These are phyloP conservation scores for Barbus barbus DNA, from an alignment of 2,113 vertebrate genomes.

Conservation along the genomic window DNA sequence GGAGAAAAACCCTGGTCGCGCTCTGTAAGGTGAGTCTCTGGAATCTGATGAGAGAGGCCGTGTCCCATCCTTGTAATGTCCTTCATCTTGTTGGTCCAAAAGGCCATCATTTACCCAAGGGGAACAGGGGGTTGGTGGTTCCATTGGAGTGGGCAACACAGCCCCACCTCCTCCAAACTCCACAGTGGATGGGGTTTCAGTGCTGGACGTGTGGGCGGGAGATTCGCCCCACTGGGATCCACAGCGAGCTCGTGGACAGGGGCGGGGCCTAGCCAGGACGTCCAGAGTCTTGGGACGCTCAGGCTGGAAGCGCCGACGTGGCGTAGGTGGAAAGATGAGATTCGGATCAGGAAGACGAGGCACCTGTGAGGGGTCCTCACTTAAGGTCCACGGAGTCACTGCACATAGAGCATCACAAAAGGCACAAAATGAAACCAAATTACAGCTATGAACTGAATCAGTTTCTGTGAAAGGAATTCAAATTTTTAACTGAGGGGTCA, in stretches of 20 bases:
- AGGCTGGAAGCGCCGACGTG: constrained; percentile 86
- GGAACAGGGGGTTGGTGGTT: constrained; percentile 81
- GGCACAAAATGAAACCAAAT: constrained; percentile 70
- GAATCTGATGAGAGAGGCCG: constrained; percentile 84
- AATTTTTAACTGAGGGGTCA: background rate
- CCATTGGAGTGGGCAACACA: constrained; percentile 79
- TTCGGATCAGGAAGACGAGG: constrained; percentile 93
- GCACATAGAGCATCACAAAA: constrained; percentile 58
- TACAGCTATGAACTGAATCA: background rate
- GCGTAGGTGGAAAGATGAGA: constrained; percentile 90
- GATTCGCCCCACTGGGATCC: constrained; percentile 88
- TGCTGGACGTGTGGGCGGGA: constrained; percentile 87
- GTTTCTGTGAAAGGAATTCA: background rate
- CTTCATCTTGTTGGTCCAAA: constrained; percentile 89
- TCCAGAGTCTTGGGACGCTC: constrained; percentile 96
- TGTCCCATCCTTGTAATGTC: constrained; percentile 89
- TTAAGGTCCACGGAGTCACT: constrained; percentile 80
- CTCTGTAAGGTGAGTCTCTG: constrained; percentile 81
- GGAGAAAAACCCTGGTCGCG: constrained; percentile 87
- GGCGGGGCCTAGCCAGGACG: constrained; percentile 90
- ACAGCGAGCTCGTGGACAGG: constrained; percentile 83
- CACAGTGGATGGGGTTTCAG: constrained; percentile 90
- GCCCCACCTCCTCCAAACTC: constrained; percentile 87
- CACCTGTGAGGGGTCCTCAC: constrained; percentile 80
- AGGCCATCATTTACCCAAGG: constrained; percentile 78